Evolutionary conservation across 2,113 vertebrate genomes (phyloP), one percentile per base, ranked within the genome.

Genomic region (Phylloscopus trochiloides): DNA sequence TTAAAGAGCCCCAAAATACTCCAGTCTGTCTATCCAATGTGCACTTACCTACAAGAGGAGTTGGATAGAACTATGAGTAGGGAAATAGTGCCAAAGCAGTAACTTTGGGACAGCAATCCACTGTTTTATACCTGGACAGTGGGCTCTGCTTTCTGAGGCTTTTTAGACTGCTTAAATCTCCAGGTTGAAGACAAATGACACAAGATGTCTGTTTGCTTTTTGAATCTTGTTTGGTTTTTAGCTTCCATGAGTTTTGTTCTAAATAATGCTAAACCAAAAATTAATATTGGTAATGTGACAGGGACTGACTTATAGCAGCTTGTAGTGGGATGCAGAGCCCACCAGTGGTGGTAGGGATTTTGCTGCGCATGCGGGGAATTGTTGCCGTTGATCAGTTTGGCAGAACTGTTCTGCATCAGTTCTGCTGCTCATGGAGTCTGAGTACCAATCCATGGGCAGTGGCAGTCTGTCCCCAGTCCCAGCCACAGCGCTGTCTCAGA

Each of bases 331-430:
- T 26, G 65, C 65, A 68, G 88, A 58, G 13, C 24, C 38, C 38
- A 12, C 17, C 47, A 32, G 3, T 18, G 11, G 6, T 8, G 7
- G 26, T 11, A 47, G 34, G 19, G n/a, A 66, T 79, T 80, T 66
- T 31, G 19, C 58, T 52, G 78, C 19, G 4, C n/a, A 1, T 0
- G 0, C 13, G 47, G 36, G 6, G 7, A 38, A 8, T 32, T 50
- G 7, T 43, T 82, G 54, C 51, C 62, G 29, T 31, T 31, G 42
- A 22, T 63, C 15, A 29, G 6, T 61, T 62, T 55, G 42, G 32
- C 57, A 67, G 52, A 66, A 20, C 34, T 66, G 42, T 38, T 72
- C 11, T 66, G 57, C 42, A 29, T 51, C 34, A 31, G 1, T 55
- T 50, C 51, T 86, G 79, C 54, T 65, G 51, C 52, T 26, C 1